phyloP scores from a whole-genome alignment of 2,888 invertebrate genomes.

The Pegoplata infirma region DNA sequence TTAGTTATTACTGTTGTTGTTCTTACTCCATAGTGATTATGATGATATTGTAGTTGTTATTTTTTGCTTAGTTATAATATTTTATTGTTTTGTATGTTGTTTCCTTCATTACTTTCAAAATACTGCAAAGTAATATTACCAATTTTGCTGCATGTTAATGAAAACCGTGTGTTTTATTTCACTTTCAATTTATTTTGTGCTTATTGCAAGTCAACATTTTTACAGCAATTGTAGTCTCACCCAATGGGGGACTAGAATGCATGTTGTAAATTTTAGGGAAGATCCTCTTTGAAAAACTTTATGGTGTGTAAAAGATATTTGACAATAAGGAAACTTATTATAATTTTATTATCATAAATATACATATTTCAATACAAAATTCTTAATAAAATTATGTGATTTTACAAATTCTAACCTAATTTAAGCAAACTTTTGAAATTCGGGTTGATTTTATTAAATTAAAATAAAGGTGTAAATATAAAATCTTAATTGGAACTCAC shows the following conservation, averaged over 20 bases:
- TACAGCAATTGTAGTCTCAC: constrained; percentile 29
- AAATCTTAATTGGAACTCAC: no score
- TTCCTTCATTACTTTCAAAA: not conserved
- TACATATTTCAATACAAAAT: no score
- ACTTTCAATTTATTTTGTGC: constrained; percentile 63
- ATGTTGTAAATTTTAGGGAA: constrained; percentile 21
- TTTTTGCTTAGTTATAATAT: not conserved
- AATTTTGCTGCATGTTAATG: constrained; percentile 19
- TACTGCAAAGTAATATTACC: no score
- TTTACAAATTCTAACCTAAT: no score
- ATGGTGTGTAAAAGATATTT: constrained; percentile 39
- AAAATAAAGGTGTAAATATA: no score
- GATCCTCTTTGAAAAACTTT: constrained; percentile 7
- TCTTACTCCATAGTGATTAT: not conserved
- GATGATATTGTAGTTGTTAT: not conserved
- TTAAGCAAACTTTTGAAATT: no score
- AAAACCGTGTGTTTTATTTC: constrained; percentile 64
- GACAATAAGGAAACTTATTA: not conserved
- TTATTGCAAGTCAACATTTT: constrained; percentile 61
- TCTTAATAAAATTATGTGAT: no score
- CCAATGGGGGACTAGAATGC: constrained; percentile 8
- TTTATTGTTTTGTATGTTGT: not conserved
- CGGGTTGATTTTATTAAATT: no score
- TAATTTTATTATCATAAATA: no score
- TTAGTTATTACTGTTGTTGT: no score